phyloP scores from a whole-genome alignment of 1,140 invertebrate genomes.

The Ptiloglossa arizonensis region DNA sequence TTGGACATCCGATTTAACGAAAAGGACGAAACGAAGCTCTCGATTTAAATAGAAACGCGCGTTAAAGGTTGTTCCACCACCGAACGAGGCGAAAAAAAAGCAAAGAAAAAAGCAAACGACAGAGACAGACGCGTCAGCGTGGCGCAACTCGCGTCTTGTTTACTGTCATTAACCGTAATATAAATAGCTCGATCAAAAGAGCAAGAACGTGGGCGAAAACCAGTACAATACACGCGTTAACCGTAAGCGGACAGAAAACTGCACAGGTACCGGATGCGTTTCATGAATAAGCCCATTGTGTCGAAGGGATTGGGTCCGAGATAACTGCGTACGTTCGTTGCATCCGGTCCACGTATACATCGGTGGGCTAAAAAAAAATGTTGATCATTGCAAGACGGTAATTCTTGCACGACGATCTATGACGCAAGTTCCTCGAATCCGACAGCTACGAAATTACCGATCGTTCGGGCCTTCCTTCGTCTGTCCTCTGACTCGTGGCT shows the following conservation, averaged over 20 bases:
- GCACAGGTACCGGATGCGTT: slow-evolving; percentile 52
- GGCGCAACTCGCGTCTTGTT: not conserved
- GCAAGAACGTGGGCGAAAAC: slow-evolving; percentile 29
- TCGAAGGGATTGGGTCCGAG: slow-evolving; percentile 43
- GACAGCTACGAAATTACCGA: not conserved
- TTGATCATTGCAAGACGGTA: slow-evolving; percentile 3
- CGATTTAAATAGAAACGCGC: too few species aligned
- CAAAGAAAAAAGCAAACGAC: too few species aligned
- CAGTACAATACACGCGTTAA: slow-evolving; percentile 21
- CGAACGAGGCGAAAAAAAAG: too few species aligned
- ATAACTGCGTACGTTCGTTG: slow-evolving; percentile 37
- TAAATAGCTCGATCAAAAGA: slow-evolving; percentile 20
- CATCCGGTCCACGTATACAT: slow-evolving; percentile 28
- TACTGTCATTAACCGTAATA: slow-evolving; percentile 5
- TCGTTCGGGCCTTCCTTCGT: too few species aligned
- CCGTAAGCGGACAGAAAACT: slow-evolving; percentile 43
- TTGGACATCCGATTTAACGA: too few species aligned
- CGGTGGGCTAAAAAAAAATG: slow-evolving; percentile 6
- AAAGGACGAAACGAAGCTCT: too few species aligned
- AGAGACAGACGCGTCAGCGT: too few species aligned
- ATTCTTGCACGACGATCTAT: not conserved
- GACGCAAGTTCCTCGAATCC: not conserved
- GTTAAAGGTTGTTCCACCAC: too few species aligned
- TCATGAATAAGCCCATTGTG: slow-evolving; percentile 53
- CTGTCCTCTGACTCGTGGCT: too few species aligned